Conservation (phyloP, 2,113 vertebrate species). For the Chitala chitala region DNA sequence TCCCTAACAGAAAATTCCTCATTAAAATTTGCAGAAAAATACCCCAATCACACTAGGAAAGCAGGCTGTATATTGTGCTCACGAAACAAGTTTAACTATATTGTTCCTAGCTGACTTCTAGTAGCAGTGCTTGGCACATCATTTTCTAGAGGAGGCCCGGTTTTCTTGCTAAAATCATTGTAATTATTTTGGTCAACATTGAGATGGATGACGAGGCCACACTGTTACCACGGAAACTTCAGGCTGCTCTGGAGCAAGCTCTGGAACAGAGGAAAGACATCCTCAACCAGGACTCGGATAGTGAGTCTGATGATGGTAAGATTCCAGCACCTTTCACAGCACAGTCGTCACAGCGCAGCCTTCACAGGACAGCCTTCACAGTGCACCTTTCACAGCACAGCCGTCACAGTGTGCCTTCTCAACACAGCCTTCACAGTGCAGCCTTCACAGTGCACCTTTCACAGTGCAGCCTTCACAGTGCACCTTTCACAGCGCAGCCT, state of each 20-base stretch:
- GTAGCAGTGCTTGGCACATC: not conserved
- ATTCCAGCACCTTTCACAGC: no score
- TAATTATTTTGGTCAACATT: constrained; percentile 19
- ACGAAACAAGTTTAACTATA: no score
- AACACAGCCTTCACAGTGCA: no score
- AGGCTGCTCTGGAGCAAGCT: constrained; percentile 93
- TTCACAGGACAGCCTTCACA: no score
- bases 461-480: no score
- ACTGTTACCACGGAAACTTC: constrained; percentile 90
- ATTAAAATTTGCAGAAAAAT: not conserved
- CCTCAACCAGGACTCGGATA: constrained; percentile 93
- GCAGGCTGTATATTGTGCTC: not conserved
- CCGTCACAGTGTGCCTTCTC: no score
- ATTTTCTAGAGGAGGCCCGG: not conserved
- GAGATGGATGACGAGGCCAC: constrained; percentile 98
- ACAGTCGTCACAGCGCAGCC: no score
- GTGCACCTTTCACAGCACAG: no score
- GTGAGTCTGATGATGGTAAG: constrained; percentile 98
- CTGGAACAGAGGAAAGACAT: constrained; percentile 93
- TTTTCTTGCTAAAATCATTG: no score
- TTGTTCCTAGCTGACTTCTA: not conserved
- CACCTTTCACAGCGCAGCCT: no score
- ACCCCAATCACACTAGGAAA: not conserved
- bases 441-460: no score
- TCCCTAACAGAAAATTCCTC: no score